Evolutionary conservation across 1,140 invertebrate genomes (phyloP), one percentile per base, ranked within the genome.

Genomic region (Danaus melanippus): DNA sequence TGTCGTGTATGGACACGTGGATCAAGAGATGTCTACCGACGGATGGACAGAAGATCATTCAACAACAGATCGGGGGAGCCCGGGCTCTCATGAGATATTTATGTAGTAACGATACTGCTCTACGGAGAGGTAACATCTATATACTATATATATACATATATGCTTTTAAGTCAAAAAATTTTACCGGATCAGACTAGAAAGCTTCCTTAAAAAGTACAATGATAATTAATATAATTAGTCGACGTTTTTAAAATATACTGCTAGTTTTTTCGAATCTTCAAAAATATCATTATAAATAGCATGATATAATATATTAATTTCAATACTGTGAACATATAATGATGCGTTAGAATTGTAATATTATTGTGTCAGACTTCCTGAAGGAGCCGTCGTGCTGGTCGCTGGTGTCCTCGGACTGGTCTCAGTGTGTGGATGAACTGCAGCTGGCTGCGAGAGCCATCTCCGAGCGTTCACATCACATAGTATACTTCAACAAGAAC

Each of bases 1-100:
- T 85, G 82, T 17, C 62, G 2, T 85, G 82, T 50, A 85, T 85
- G 79, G 79, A 85, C 48, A 63, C 66, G n/a, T 85, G 82, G 82
- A 85, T 85, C 46, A 77, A 73, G 47, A 66, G 75, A 7, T 85
- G 79, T 58, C 53, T 85, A 44, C 82, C 79, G 0, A 82, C 77
- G 0, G 82, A 85, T 46, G 75, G 75, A 2, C 79, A 85, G 51
- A 79, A 76, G 21, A 15, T 85, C 8, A 58, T 85, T 0, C 82
- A 85, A 12, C 72, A 81, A 21, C 79, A 85, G 50, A 85, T 83
- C 4, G 79, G 75, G 0, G 79, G 79, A 3, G 79, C 82, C 0
- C 61, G 71, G 8, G 78, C 73, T 0, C 69, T 85, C 8, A 85
- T 85, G 81, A 67, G 78, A 0, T 83, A 69, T 42, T 64, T 85